Evolutionary conservation across 2,113 vertebrate species (phyloP).

Genomic region (Cyprinodon tularosa): DNA sequence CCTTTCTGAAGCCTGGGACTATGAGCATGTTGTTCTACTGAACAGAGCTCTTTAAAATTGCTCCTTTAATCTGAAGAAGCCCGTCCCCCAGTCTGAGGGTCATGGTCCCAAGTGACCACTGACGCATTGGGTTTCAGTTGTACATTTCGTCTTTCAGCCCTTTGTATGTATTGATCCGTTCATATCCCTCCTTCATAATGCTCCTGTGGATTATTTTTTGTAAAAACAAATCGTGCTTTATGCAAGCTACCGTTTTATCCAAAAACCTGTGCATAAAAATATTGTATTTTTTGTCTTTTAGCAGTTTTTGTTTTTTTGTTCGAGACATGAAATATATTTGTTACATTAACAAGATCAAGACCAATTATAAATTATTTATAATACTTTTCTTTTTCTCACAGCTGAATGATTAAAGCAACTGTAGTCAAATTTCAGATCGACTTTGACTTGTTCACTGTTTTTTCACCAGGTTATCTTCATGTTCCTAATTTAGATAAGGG

Average conservation of each 20-base stretch:
- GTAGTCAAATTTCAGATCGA: neutral
- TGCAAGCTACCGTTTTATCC: no score
- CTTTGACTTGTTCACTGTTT: neutral
- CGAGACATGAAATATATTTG: neutral
- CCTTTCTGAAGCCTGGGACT: neutral
- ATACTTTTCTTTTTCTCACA: no score
- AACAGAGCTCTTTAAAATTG: neutral
- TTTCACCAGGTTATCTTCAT: neutral
- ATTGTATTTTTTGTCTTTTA: neutral
- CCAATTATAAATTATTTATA: neutral
- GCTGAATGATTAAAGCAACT: neutral
- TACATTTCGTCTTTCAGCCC: neutral
- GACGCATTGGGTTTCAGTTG: neutral
- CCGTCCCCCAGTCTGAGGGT: neutral
- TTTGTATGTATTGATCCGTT: neutral
- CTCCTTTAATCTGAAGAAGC: neutral
- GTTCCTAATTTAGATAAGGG: neutral
- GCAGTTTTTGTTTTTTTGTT: neutral
- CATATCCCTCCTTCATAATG: neutral
- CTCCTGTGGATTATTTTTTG: neutral
- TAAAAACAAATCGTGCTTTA: no score
- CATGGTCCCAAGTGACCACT: neutral
- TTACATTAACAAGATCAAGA: fast-evolving
- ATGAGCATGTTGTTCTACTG: neutral
- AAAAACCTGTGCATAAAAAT: no score